phyloP scores from a whole-genome alignment of 2,888 invertebrate species.

The Syrphus vitripennis region DNA sequence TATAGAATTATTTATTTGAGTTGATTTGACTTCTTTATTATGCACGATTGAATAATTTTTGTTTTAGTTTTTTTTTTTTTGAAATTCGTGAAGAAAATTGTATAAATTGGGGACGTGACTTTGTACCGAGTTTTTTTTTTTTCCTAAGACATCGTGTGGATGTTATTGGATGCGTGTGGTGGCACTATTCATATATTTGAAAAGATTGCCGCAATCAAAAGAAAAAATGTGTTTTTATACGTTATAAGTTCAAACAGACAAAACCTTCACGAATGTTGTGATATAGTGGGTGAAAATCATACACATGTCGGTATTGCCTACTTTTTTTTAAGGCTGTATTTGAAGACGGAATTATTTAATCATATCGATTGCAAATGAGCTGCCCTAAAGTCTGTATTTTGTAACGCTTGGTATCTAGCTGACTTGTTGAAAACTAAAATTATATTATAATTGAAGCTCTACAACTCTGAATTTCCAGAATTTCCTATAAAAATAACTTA shows the following conservation, averaged over 20 bases:
- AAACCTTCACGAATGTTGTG: no score
- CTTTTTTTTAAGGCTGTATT: no score
- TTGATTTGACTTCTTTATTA: not conserved
- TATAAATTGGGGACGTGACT: not conserved
- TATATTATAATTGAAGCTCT: no score
- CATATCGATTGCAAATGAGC: no score
- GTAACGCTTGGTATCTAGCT: no score
- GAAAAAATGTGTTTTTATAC: not conserved
- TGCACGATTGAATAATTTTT: slow-evolving; percentile 21
- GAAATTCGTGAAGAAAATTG: slow-evolving; percentile 1
- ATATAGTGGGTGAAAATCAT: no score
- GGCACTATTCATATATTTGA: not conserved
- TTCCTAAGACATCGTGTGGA: not conserved
- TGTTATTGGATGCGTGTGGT: not conserved
- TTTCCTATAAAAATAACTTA: no score
- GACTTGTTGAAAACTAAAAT: no score
- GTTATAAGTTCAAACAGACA: not conserved
- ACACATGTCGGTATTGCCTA: no score
- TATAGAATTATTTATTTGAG: not conserved
- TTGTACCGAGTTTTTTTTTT: not conserved
- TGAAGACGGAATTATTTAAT: no score
- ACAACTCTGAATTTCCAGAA: no score
- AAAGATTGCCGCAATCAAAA: not conserved
- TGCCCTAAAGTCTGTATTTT: no score
- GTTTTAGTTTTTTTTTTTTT: not conserved